Evolutionary conservation across 2,797 vertebrate species (phyloP), one percentile per base, ranked within the genome.

Genomic region (Furcifer pardalis): DNA sequence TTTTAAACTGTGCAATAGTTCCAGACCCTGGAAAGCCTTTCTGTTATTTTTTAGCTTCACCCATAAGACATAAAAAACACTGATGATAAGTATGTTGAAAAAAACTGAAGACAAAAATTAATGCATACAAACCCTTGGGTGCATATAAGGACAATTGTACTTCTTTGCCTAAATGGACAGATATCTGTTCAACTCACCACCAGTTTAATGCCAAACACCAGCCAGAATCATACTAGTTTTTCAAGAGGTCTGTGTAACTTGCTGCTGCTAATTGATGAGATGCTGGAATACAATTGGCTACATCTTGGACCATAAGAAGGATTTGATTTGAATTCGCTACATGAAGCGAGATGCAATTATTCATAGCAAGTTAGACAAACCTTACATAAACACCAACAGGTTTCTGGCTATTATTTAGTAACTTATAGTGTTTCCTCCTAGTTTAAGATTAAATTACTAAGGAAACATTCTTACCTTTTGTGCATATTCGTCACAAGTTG

Each of bases 401-500:
- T 19, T 21, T 56, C 52, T 19, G 52, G 52, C 52, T 19, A 56
- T 19, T 56, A 56, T 56, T 56, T 21, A 56, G 15, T 56, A 56
- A 19, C 52, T 56, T 56, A 1, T 56, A 56, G 15, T 56, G 52
- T 56, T 19, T 19, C 17, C 52, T 56, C 15, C 52, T 56, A 56
- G 12, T 56, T 56, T 56, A 56, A 2, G 5, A 56, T 56, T 56
- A 56, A 56, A 56, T 15, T 19, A 56, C 52, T 65, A 30, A n/a
- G 12, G 1, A 71, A 10, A 27, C 81, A 60, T 0, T 92, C 52
- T 9, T 82, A 99, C 98, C 97, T 97, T 97, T 92, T 98, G 97
- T 79, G 98, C 98, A 83, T 99, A 99, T 8, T 98, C 98, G 21
- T 99, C 98, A 92, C 97, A 98, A 0, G 97, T 97, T 25, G 98